These are phyloP conservation scores for Gymnobelideus leadbeateri DNA, from an alignment of 2,113 vertebrate genomes.

Conservation along the genomic window DNA sequence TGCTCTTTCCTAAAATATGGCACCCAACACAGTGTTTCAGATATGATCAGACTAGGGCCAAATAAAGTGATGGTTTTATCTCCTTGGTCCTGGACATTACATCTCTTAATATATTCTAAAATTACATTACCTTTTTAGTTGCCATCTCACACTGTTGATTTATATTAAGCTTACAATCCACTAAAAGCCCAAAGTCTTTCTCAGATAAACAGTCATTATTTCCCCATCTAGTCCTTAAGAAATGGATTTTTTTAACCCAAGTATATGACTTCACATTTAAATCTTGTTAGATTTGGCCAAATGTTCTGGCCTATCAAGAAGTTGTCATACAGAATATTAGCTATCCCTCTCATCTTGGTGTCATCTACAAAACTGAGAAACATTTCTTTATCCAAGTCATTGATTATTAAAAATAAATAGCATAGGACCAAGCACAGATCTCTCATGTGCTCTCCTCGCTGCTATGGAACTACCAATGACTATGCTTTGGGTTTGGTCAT, in stretches of 20 bases:
- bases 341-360: neutral
- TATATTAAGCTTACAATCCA: neutral
- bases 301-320: neutral
- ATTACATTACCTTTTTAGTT: neutral
- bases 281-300: neutral
- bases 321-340: neutral
- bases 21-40: neutral
- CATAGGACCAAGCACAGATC: neutral
- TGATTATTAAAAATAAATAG: neutral
- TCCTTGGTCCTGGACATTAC: neutral
- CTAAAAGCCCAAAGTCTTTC: neutral
- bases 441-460: neutral
- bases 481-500: neutral
- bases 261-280: neutral
- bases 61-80: neutral
- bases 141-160: neutral
- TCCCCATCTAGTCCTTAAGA: neutral
- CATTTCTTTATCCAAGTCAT: neutral
- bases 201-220: neutral
- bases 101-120: neutral
- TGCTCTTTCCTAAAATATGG: neutral
- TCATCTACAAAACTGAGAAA: neutral
- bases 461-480: neutral
- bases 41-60: neutral
- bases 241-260: neutral